Evolutionary conservation across 2,797 vertebrate genomes (phyloP).

Genomic region (Gymnopithys bicolor): DNA sequence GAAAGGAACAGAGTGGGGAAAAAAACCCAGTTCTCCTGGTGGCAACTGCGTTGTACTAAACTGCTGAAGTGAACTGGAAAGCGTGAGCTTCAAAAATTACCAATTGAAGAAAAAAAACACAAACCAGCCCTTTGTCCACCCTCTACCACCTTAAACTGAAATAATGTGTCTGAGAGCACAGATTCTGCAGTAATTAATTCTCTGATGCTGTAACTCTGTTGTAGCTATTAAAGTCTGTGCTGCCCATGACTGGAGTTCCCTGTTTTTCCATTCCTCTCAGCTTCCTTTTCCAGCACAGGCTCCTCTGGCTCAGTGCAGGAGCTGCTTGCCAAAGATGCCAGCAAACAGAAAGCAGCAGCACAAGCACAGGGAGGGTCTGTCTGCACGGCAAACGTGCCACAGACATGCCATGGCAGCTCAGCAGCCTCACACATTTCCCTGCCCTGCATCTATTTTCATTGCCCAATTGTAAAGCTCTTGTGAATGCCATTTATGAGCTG

Average conservation of each 20-base stretch:
- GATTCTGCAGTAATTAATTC: neutral
- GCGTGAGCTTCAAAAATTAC: neutral
- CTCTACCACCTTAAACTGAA: neutral
- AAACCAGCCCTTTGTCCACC: neutral
- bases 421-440: neutral
- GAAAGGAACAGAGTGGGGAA: neutral
- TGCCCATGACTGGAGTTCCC: neutral
- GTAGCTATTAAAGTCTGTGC: neutral
- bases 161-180: rapidly evolving
- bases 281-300: neutral
- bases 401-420: neutral
- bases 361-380: neutral
- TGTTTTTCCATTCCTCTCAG: neutral
- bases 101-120: neutral
- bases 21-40: neutral
- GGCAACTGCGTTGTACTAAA: neutral
- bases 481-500: neutral
- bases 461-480: neutral
- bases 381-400: neutral
- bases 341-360: neutral
- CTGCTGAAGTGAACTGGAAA: neutral
- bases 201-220: neutral
- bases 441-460: neutral
- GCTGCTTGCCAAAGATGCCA: neutral
- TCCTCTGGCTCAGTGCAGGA: neutral